Percentiles rank a stretch among this genome's conserved stretches.
Evolutionary conservation across 2,888 invertebrate genomes (phyloP).

Genomic region (Zele albiditarsus): DNA sequence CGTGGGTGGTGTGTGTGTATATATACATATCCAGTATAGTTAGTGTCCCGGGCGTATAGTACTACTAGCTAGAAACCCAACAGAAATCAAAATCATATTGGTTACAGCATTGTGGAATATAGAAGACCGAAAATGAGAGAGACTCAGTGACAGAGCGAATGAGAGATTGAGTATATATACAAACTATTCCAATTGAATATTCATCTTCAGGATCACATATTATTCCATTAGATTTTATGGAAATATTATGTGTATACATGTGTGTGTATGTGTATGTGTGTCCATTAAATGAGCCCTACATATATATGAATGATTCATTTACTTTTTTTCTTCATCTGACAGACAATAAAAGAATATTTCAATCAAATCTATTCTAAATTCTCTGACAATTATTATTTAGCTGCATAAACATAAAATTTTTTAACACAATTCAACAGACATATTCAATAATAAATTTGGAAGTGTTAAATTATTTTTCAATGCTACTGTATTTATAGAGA

Average conservation of each 20-base stretch:
- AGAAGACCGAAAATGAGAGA: neutral
- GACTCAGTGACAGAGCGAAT: neutral
- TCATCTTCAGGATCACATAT: conserved; percentile 13
- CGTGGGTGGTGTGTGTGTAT: neutral
- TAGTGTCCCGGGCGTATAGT: neutral
- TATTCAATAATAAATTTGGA: no score
- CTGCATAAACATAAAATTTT: no score
- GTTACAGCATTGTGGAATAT: neutral
- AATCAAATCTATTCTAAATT: no score
- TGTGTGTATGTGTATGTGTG: neutral
- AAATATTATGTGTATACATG: conserved; percentile 37
- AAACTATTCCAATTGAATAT: conserved; percentile 15
- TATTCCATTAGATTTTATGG: conserved; percentile 38
- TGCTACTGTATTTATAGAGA: no score
- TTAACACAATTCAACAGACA: no score
- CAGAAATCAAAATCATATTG: conserved; percentile 1
- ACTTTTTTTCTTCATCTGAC: no score
- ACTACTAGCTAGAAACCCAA: conserved; percentile 12
- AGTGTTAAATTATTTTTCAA: no score
- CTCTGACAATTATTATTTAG: no score
- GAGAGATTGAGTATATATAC: neutral
- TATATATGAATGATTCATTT: neutral
- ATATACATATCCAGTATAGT: neutral
- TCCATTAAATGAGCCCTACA: neutral
- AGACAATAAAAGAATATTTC: no score